Conservation (phyloP, 2,888 invertebrate genomes). For the Ichneumon xanthorius region DNA sequence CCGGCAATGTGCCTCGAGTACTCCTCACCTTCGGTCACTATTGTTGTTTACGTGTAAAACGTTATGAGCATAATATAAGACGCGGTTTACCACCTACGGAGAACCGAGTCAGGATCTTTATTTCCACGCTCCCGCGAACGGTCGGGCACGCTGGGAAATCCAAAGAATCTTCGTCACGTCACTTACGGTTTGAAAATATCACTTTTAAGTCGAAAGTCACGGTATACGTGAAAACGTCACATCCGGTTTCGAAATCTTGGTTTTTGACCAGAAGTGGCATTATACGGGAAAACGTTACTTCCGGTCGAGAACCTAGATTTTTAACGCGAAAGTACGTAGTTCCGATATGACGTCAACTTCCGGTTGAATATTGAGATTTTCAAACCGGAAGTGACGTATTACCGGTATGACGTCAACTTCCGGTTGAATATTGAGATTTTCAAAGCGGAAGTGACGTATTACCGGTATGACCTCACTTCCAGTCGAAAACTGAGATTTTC, state of each 20-base stretch:
- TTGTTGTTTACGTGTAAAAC: constrained; percentile 68
- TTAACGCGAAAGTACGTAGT: neutral
- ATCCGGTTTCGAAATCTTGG: neutral
- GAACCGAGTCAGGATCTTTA: constrained; percentile 34
- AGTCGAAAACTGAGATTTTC: too few relatives aligned
- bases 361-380: too few relatives aligned
- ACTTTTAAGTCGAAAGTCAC: neutral
- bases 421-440: too few relatives aligned
- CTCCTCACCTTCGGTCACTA: constrained; percentile 48
- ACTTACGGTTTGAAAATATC: neutral
- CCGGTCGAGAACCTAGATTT: neutral
- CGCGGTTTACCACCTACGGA: constrained; percentile 63
- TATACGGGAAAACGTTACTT: neutral
- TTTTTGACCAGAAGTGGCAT: neutral
- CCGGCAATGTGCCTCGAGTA: constrained; percentile 62
- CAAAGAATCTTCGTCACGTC: neutral
- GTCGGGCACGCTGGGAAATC: neutral
- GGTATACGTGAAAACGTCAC: neutral
- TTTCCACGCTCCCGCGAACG: neutral
- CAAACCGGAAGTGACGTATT: too few relatives aligned
- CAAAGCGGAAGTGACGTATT: too few relatives aligned
- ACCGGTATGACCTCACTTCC: too few relatives aligned
- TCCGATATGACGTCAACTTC: too few relatives aligned
- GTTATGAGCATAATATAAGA: constrained; percentile 65
- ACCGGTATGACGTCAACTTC: too few relatives aligned